Evolutionary conservation across 2,113 vertebrate species (phyloP).

Genomic region (Hippocampus guttulatus): DNA sequence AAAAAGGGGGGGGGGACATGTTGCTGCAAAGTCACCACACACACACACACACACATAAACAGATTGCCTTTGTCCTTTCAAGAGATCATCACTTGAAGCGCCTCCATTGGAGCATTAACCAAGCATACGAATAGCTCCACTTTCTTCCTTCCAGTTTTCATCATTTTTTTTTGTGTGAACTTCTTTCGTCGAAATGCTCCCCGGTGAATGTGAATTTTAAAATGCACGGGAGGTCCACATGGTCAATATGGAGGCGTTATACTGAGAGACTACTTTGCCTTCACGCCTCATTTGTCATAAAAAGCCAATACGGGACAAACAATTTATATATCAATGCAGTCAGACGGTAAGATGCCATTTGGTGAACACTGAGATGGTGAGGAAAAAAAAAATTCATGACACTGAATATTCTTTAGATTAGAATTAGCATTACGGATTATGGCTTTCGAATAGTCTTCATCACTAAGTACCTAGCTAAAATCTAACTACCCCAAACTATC

Average conservation of each 20-base stretch:
- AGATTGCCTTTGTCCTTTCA: background rate
- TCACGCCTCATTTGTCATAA: constrained; percentile 13
- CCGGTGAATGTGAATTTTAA: background rate
- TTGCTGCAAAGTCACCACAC: background rate
- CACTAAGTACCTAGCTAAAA: too few relatives aligned
- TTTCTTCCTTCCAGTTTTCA: constrained; percentile 12
- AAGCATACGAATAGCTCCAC: constrained; percentile 22
- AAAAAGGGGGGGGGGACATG: background rate
- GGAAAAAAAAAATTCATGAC: background rate
- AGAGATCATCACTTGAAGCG: constrained; percentile 5
- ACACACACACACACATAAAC: background rate
- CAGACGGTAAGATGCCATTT: background rate
- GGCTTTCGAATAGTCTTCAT: background rate
- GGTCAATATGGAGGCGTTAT: constrained; percentile 13
- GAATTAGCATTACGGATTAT: background rate
- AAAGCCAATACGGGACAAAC: background rate
- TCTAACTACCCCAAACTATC: too few relatives aligned
- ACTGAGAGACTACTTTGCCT: constrained; percentile 6
- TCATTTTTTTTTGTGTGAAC: constrained; percentile 13
- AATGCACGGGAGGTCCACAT: constrained; percentile 12
- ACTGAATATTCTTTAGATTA: background rate
- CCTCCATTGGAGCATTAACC: constrained; percentile 21
- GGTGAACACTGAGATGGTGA: background rate
- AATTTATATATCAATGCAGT: constrained; percentile 1
- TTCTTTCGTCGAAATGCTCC: constrained; percentile 1